A percentile compares a stretch with the other conserved stretches of the same genome.
These are phyloP conservation scores for Plutomurus gul DNA, from an alignment of 1,140 invertebrate genomes.

Conservation along the genomic window DNA sequence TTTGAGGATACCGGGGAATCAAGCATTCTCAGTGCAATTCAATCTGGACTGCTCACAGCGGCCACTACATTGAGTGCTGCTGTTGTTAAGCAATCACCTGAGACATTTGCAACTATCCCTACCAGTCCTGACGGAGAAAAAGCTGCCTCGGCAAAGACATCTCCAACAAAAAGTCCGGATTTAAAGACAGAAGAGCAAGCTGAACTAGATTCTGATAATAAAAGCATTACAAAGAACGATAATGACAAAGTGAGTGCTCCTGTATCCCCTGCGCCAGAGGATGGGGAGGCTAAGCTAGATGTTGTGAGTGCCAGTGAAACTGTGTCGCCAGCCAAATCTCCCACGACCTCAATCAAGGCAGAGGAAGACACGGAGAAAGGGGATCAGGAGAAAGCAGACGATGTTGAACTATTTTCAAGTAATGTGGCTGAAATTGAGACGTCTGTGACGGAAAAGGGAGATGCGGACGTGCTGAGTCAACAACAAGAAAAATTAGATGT, in stretches of 20 bases:
- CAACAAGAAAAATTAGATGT: not conserved
- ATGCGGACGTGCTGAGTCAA: not conserved
- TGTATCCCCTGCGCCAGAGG: not conserved
- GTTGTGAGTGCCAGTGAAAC: not conserved
- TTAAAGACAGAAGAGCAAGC: too few relatives aligned
- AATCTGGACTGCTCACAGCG: constrained; percentile 46
- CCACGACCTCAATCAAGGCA: not conserved
- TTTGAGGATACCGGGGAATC: constrained; percentile 41
- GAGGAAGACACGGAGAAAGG: too few relatives aligned
- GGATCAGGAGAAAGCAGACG: not conserved
- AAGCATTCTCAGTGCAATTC: constrained; percentile 22
- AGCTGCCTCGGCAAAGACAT: too few relatives aligned
- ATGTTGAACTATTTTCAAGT: constrained; percentile 8
- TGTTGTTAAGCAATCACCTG: constrained; percentile 43
- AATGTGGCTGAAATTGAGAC: not conserved
- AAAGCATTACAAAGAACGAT: not conserved
- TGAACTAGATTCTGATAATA: too few relatives aligned
- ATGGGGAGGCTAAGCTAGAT: not conserved
- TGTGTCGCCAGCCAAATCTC: not conserved
- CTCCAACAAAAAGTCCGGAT: too few relatives aligned
- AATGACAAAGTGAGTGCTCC: too few relatives aligned
- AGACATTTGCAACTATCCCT: constrained; percentile 38
- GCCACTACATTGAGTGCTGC: constrained; percentile 48
- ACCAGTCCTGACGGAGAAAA: not conserved
- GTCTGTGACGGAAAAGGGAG: not conserved